Evolutionary conservation across 2,113 vertebrate species (phyloP).

Genomic region (Athene noctua): DNA sequence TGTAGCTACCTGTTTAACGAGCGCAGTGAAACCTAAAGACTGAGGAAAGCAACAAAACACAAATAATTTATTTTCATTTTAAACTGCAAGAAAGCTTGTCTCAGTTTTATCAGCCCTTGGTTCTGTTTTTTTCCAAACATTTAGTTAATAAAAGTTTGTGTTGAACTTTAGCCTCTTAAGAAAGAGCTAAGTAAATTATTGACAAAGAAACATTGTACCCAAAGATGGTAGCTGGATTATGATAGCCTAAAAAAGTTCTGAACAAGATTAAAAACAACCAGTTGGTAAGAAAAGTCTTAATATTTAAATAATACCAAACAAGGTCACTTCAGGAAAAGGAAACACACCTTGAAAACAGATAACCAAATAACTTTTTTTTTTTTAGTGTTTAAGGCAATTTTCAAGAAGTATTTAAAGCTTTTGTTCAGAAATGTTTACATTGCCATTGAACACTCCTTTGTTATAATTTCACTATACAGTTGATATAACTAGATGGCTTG

Average conservation of each 20-base stretch:
- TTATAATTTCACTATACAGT: neutral
- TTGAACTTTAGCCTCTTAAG: conserved; percentile 10
- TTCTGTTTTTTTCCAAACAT: neutral
- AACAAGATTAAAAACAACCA: neutral
- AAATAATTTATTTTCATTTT: neutral
- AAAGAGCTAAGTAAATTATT: conserved; percentile 4
- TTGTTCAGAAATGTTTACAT: neutral
- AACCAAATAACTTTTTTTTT: neutral
- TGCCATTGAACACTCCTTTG: neutral
- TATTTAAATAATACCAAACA: neutral
- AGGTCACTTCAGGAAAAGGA: neutral
- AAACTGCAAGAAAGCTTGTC: neutral
- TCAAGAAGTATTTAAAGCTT: neutral
- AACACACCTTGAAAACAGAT: neutral
- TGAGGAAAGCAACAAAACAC: neutral
- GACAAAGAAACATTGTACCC: neutral
- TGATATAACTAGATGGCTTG: conserved; percentile 21
- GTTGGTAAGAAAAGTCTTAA: neutral
- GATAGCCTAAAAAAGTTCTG: neutral
- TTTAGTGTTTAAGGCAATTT: neutral
- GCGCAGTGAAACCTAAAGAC: neutral
- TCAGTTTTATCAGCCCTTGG: neutral
- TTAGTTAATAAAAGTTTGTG: neutral
- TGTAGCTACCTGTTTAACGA: neutral
- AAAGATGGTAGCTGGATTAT: neutral